Percentiles rank a stretch among this genome's conserved stretches.
These are phyloP conservation scores for Madoqua kirkii DNA, from an alignment of 2,113 vertebrate genomes.

Conservation along the genomic window DNA sequence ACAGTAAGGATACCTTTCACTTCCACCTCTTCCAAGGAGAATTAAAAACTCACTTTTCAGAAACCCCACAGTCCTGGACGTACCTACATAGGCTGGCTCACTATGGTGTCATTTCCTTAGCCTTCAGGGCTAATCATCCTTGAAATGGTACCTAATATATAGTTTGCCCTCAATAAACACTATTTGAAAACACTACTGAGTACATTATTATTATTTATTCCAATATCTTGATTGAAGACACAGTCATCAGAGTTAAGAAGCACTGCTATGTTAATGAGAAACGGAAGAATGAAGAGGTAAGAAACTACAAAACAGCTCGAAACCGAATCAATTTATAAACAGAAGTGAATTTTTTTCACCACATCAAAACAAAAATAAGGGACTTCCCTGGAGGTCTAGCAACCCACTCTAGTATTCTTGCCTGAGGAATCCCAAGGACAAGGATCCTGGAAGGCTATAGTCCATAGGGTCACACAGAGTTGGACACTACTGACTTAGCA, in stretches of 20 bases:
- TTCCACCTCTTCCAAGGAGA: background rate
- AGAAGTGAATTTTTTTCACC: background rate
- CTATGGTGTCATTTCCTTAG: background rate
- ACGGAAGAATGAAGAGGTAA: background rate
- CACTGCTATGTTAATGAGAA: background rate
- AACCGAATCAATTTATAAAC: slow-evolving; percentile 5
- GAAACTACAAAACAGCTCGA: background rate
- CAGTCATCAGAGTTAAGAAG: background rate
- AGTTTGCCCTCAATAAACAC: background rate
- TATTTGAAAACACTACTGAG: background rate
- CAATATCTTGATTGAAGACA: background rate
- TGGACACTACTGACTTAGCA: background rate
- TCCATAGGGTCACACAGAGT: background rate
- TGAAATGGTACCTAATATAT: background rate
- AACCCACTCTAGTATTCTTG: background rate
- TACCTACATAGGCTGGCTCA: background rate
- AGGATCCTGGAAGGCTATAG: background rate
- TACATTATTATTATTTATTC: background rate
- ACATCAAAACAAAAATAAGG: background rate
- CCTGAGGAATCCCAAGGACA: background rate
- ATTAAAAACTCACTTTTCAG: background rate
- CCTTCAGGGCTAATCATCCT: background rate
- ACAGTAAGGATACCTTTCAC: background rate
- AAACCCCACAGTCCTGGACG: background rate
- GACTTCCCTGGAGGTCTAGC: background rate